A percentile compares a stretch with the other conserved stretches of the same genome.
Evolutionary conservation across 37 sponge, comb jelly and placozoan genomes (phyloP).

Genomic region (Oopsacas minuta): DNA sequence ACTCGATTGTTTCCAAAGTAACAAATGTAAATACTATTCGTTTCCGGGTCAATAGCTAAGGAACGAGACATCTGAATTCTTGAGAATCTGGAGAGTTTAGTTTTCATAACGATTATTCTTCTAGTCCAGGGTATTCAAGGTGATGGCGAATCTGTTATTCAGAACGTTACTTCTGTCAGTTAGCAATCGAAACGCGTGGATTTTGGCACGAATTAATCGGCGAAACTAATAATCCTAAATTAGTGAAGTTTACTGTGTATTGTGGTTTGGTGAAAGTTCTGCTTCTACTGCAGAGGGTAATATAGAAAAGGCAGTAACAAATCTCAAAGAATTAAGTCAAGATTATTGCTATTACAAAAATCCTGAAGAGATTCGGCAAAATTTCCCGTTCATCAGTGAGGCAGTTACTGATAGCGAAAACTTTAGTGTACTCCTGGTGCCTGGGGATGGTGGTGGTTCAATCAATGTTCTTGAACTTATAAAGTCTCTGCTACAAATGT

Average conservation of each 20-base stretch:
- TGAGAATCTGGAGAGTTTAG: slow-evolving; percentile 11
- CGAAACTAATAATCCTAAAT: neutral
- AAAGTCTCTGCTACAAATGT: neutral
- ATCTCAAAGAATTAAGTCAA: neutral
- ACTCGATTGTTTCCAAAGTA: neutral
- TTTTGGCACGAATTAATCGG: slow-evolving; percentile 19
- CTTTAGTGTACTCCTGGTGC: neutral
- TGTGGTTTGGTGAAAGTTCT: slow-evolving; percentile 22
- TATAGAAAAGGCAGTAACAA: slow-evolving; percentile 4
- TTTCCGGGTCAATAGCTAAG: neutral
- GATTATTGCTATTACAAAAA: neutral
- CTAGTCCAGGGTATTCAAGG: slow-evolving; percentile 22
- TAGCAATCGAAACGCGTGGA: slow-evolving; percentile 18
- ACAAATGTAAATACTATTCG: neutral
- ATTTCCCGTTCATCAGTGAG: slow-evolving; percentile 23
- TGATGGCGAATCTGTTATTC: slow-evolving; percentile 26
- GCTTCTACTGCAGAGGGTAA: slow-evolving; percentile 17
- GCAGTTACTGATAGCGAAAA: neutral
- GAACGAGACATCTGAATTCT: too few relatives aligned
- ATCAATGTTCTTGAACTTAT: slow-evolving; percentile 14
- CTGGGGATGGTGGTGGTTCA: neutral
- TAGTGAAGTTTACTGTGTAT: slow-evolving; percentile 11
- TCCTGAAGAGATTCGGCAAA: neutral
- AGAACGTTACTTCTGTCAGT: neutral
- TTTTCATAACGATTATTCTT: slow-evolving; percentile 6